These are phyloP conservation scores for Pseudopodoces humilis DNA, from an alignment of 2,113 vertebrate genomes.

Conservation along the genomic window DNA sequence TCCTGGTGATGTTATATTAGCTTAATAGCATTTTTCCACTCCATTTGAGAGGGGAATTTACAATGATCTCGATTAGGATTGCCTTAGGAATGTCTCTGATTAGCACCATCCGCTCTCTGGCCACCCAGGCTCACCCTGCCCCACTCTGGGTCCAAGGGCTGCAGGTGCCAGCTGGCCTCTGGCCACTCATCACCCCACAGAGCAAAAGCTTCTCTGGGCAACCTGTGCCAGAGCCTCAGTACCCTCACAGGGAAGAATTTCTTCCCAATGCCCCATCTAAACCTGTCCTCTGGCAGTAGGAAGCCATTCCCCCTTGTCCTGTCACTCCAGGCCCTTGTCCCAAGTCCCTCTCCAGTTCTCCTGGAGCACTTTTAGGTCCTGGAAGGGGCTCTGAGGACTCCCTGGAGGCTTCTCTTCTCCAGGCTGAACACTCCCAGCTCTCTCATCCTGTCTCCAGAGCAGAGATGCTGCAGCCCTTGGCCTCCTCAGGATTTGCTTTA, in stretches of 20 bases:
- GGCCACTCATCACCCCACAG: fast-evolving
- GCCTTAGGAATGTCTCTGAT: neutral
- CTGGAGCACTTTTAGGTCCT: neutral
- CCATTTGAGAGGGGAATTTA: slow-evolving; percentile 62
- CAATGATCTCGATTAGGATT: slow-evolving; percentile 43
- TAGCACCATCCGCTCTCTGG: neutral
- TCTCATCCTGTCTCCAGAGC: neutral
- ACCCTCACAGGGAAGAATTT: neutral
- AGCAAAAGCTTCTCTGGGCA: neutral
- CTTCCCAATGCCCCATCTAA: neutral
- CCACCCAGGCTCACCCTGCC: neutral
- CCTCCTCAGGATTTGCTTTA: neutral
- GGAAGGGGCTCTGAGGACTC: neutral
- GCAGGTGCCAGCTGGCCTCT: neutral
- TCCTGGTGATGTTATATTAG: slow-evolving; percentile 19
- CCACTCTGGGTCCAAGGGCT: neutral
- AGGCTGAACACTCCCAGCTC: neutral
- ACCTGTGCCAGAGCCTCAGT: neutral
- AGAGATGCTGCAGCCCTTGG: neutral
- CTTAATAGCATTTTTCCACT: slow-evolving; percentile 66
- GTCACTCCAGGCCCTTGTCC: neutral
- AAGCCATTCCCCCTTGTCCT: neutral
- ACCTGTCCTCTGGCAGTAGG: neutral
- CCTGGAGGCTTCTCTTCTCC: neutral
- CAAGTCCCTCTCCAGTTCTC: neutral